Percentiles rank a stretch among this genome's conserved stretches.
These are phyloP conservation scores for Thyatira batis DNA, from an alignment of 2,888 invertebrate genomes.

Conservation along the genomic window DNA sequence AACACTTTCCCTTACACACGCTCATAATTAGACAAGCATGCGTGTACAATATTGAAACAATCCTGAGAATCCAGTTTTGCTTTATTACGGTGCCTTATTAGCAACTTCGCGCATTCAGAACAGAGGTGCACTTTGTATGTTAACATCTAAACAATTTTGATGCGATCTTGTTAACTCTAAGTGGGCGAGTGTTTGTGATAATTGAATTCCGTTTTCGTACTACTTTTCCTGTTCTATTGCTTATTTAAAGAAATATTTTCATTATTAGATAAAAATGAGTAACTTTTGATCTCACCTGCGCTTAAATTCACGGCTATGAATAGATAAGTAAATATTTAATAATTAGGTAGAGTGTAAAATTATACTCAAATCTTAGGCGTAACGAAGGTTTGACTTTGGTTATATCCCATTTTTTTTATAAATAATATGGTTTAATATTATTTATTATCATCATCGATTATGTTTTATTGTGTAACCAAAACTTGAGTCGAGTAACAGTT, in stretches of 20 bases:
- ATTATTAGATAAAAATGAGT: too few relatives aligned
- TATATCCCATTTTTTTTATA: too few relatives aligned
- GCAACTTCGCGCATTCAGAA: constrained; percentile 5
- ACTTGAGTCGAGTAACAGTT: neutral
- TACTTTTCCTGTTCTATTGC: neutral
- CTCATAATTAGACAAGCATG: constrained; percentile 52
- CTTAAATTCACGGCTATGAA: constrained; percentile 18
- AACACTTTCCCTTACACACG: constrained; percentile 55
- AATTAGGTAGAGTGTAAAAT: too few relatives aligned
- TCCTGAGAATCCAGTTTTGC: constrained; percentile 36
- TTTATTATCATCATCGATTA: too few relatives aligned
- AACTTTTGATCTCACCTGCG: constrained; percentile 26
- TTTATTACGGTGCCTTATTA: constrained; percentile 9
- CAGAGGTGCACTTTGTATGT: constrained; percentile 1
- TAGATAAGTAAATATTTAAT: too few relatives aligned
- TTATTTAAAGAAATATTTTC: neutral
- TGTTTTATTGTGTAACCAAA: too few relatives aligned
- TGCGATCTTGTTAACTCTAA: constrained; percentile 7
- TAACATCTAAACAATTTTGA: constrained; percentile 6
- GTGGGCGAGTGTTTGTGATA: neutral
- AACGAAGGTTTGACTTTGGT: too few relatives aligned
- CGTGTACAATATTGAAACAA: constrained; percentile 21
- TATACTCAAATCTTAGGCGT: too few relatives aligned
- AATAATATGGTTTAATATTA: too few relatives aligned
- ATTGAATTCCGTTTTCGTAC: neutral